A percentile compares a stretch with the other conserved stretches of the same genome.
Evolutionary conservation across 2,113 vertebrate genomes (phyloP).

Genomic region (Octodon degus): DNA sequence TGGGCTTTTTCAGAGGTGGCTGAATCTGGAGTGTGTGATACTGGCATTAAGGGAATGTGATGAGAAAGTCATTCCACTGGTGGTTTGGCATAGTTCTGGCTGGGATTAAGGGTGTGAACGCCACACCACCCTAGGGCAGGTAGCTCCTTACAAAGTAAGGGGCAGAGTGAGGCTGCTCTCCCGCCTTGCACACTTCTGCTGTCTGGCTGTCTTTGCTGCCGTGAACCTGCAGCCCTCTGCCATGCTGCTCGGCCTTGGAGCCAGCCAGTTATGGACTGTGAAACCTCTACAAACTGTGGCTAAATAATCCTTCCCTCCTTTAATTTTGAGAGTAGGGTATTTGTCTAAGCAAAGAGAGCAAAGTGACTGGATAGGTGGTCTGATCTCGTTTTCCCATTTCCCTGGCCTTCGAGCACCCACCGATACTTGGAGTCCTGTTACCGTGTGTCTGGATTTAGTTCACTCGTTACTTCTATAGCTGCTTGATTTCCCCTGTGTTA

Average conservation of each 20-base stretch:
- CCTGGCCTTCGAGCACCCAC: not conserved
- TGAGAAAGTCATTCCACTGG: not conserved
- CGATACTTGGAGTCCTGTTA: not conserved
- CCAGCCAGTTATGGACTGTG: not conserved
- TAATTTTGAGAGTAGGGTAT: not conserved
- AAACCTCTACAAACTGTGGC: not conserved
- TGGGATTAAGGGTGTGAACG: not conserved
- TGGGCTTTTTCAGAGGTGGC: not conserved
- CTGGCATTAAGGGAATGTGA: not conserved
- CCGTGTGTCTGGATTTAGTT: not conserved
- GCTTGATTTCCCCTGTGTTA: not conserved
- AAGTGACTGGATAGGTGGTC: not conserved
- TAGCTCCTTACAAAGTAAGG: not conserved
- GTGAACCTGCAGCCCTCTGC: not conserved
- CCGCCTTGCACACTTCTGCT: not conserved
- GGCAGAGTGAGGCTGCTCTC: not conserved
- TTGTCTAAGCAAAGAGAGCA: not conserved
- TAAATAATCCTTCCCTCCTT: not conserved
- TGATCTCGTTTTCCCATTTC: not conserved
- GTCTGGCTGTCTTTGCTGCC: too few species aligned
- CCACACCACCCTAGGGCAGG: too few species aligned
- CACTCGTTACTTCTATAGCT: not conserved
- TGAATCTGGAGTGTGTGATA: not conserved
- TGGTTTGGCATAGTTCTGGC: not conserved
- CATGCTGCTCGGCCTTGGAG: not conserved